Evolutionary conservation across 2,797 vertebrate species (phyloP), one percentile per base, ranked within the genome.

Genomic region (Channallabes apus): DNA sequence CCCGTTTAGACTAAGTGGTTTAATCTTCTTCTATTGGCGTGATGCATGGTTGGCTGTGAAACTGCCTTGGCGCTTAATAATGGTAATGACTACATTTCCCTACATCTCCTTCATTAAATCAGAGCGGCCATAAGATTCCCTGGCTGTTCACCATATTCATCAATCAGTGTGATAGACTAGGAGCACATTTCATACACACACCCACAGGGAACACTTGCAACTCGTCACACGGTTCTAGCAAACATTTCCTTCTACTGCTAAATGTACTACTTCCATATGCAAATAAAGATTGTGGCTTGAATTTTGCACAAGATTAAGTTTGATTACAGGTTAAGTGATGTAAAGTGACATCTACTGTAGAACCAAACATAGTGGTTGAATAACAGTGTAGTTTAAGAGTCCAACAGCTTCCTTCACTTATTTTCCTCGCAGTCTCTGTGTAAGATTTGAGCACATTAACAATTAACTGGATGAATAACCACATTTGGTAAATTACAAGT

Each of bases 61-160:
- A 88, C 87, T 76, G 82, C 83, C 69, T 83, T 67, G 83, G 75
- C 72, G 84, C 85, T 91, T 89, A 90, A 89, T 89, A 91, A 91
- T 84, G 71, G 61, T 90, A 89, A 91, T 90, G 89, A 89, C 89
- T 89, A 84, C 79, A 90, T 89, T 88, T 90, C 84, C 86, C 86
- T 84, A 84, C 86, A 83, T 86, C 71, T 86, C 86, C 84, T 88
- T 89, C 87, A 89, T 88, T 90, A 91, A 91, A 90, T 91, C 87
- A 90, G 85, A 73, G 72, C 64, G 84, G 78, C 88, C 41, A 83
- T 89, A 79, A 54, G 88, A 86, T 88, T 84, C 65, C 83, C 56
- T 51, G 80, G 81, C 83, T 85, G 54, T 72, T 81, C 81, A 62
- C 72, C 76, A 78, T 75, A 72, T 84, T 64, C 77, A 89, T 88